A percentile compares a stretch with the other conserved stretches of the same genome.
phyloP scores from a whole-genome alignment of 2,797 vertebrate species.

The Bradypus variegatus region DNA sequence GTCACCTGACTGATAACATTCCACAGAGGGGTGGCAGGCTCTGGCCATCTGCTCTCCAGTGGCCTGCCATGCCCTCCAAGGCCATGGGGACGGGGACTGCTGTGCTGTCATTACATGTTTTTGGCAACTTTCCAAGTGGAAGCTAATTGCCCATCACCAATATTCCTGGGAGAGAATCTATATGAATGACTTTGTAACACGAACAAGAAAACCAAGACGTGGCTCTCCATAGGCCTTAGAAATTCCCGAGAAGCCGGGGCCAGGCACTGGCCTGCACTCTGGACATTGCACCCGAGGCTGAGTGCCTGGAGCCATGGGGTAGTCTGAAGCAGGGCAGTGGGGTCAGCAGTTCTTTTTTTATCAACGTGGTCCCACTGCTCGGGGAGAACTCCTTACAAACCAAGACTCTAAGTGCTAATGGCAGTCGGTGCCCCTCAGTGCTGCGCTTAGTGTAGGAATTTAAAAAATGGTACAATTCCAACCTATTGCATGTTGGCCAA shows the following conservation, averaged over 20 bases:
- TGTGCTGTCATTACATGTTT: not conserved
- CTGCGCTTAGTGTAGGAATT: not conserved
- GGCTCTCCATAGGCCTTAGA: not conserved
- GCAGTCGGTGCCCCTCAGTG: accelerated
- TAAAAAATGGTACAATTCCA: not conserved
- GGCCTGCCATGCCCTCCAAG: not conserved
- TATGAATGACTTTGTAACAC: not conserved
- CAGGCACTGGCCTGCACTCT: not conserved
- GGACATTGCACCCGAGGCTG: too few species aligned
- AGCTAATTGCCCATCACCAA: not conserved
- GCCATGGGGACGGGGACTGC: not conserved
- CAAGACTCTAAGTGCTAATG: not conserved
- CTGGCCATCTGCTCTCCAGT: not conserved
- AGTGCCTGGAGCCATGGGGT: accelerated
- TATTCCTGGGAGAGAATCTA: not conserved
- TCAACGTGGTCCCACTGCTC: not conserved
- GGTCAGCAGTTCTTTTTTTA: not conserved
- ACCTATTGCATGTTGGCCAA: too few species aligned
- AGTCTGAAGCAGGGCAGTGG: not conserved
- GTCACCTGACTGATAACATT: too few species aligned
- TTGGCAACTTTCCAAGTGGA: not conserved
- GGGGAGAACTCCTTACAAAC: not conserved
- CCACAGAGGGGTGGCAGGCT: not conserved
- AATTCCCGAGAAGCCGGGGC: not conserved
- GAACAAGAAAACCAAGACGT: not conserved